Percentiles rank a stretch among this genome's conserved stretches.
phyloP scores from a whole-genome alignment of 1,140 invertebrate species.

The Danaus plexippus region DNA sequence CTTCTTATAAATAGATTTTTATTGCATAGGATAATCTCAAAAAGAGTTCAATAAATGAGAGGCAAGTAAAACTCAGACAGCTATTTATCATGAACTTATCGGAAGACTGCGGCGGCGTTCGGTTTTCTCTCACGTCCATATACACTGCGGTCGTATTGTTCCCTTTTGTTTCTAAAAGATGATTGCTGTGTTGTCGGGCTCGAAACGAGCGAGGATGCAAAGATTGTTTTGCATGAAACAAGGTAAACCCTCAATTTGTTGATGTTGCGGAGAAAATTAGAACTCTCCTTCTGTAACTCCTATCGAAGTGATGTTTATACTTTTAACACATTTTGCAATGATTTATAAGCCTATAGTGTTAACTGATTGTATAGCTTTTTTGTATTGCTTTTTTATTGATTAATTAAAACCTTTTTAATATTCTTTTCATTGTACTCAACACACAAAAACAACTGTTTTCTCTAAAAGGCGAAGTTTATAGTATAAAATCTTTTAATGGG shows the following conservation, averaged over 20 bases:
- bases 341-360: too few species aligned
- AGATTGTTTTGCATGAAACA: slow-evolving; percentile 60
- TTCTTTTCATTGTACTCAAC: too few species aligned
- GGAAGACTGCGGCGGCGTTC: slow-evolving; percentile 45
- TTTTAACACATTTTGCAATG: slow-evolving; percentile 4
- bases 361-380: too few species aligned
- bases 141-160: slow-evolving; percentile 48
- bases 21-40: slow-evolving; percentile 33
- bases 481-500: too few species aligned
- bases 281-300: slow-evolving; percentile 6
- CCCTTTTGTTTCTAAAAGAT: slow-evolving; percentile 60
- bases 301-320: slow-evolving; percentile 13
- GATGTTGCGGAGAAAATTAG: slow-evolving; percentile 18
- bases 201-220: slow-evolving; percentile 47
- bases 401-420: too few species aligned
- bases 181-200: slow-evolving; percentile 51
- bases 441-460: too few species aligned
- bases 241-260: slow-evolving; percentile 64
- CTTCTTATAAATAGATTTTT: too few species aligned
- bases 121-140: slow-evolving; percentile 51
- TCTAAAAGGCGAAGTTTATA: too few species aligned
- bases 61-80: slow-evolving; percentile 52
- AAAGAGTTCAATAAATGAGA: slow-evolving; percentile 42
- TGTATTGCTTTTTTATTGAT: too few species aligned
- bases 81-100: slow-evolving; percentile 68